Conservation (phyloP, 2,797 vertebrate genomes). For the Gallinago solitaria region DNA sequence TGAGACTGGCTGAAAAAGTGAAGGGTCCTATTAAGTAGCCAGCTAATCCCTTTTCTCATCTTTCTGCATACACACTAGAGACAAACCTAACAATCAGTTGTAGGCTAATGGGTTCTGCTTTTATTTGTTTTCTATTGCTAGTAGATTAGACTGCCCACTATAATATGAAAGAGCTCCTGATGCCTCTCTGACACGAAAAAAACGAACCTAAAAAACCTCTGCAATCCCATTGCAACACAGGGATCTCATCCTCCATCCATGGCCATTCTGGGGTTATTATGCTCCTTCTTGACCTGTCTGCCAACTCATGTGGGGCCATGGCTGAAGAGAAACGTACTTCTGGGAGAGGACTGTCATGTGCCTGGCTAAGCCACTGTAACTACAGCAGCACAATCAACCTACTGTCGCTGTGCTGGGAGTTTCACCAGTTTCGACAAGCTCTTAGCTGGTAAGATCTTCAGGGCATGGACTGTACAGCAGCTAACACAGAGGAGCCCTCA, state of each 20-base stretch:
- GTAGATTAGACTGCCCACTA: not conserved
- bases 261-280: not conserved
- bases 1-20: not conserved
- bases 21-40: not conserved
- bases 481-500: not conserved
- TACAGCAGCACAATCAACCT: not conserved
- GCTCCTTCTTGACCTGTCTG: not conserved
- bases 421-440: not conserved
- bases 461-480: not conserved
- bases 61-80: not conserved
- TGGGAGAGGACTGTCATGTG: not conserved
- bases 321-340: not conserved
- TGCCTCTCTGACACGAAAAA: not conserved
- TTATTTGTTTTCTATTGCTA: not conserved
- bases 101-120: not conserved
- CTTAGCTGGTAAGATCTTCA: not conserved
- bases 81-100: not conserved
- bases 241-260: not conserved
- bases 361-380: not conserved
- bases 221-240: not conserved
- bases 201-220: not conserved
- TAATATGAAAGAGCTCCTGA: not conserved
- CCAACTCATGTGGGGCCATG: accelerated
- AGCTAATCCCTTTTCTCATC: not conserved
- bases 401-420: not conserved